A percentile compares a stretch with the other conserved stretches of the same genome.
These are phyloP conservation scores for Ferrisia virgata DNA, from an alignment of 2,888 invertebrate genomes.

Conservation along the genomic window DNA sequence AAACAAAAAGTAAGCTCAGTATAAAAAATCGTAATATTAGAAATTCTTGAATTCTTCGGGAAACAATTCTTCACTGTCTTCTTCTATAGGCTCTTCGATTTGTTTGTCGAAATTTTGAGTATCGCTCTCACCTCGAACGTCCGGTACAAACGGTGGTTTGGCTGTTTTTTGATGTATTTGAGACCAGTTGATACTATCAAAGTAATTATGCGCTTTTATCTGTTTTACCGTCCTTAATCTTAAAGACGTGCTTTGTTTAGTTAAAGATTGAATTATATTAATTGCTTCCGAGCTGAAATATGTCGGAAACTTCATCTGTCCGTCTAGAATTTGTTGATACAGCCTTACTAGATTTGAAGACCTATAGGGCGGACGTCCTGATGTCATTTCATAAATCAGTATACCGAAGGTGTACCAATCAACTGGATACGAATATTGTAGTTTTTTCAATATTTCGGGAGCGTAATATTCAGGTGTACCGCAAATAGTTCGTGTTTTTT, in stretches of 20 bases:
- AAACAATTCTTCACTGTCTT: neutral
- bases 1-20: neutral
- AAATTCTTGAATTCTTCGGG: neutral
- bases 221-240: neutral
- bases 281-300: neutral
- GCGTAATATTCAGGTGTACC: constrained; percentile 37
- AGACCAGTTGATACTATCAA: neutral
- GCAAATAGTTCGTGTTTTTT: constrained; percentile 36
- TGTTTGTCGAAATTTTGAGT: constrained; percentile 29
- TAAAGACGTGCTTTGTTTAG: neutral
- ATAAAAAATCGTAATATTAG: neutral
- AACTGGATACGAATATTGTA: constrained; percentile 5
- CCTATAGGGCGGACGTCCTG: constrained; percentile 17
- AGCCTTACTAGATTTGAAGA: neutral
- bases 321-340: neutral
- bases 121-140: neutral
- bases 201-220: neutral
- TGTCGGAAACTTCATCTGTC: neutral
- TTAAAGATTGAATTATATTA: neutral
- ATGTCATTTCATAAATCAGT: constrained; percentile 20
- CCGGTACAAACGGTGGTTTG: neutral
- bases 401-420: constrained; percentile 36
- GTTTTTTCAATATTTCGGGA: constrained; percentile 21
- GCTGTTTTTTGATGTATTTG: neutral
- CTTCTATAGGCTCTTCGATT: neutral